A percentile compares a stretch with the other conserved stretches of the same genome.
Conservation (phyloP, 2,888 invertebrate species). For the Euplexia lucipara region DNA sequence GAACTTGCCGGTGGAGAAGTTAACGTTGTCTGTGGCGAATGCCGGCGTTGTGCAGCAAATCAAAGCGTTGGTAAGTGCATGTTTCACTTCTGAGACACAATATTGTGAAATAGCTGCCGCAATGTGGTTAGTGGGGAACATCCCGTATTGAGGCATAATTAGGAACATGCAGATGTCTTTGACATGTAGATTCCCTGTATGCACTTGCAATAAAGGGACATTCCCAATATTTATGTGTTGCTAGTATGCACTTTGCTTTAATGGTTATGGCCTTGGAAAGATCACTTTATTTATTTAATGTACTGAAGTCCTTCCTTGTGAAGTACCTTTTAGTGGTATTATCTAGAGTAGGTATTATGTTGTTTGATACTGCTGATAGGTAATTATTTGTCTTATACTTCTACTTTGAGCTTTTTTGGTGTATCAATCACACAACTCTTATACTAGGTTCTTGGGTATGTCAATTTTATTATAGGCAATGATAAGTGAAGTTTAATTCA, state of each 20-base stretch:
- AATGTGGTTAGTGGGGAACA: conserved; percentile 32
- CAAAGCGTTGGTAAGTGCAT: conserved; percentile 92
- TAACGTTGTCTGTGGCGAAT: conserved; percentile 83
- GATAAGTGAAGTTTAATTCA: no score
- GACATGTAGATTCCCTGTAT: conserved; percentile 1
- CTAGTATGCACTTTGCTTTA: neutral
- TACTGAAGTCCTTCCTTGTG: neutral
- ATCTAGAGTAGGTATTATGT: neutral
- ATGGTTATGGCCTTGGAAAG: conserved; percentile 35
- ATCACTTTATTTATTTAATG: neutral
- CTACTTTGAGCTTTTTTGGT: no score
- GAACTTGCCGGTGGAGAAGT: conserved; percentile 89
- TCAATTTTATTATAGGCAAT: no score
- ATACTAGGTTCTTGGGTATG: no score
- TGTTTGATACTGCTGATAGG: no score
- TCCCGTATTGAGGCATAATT: conserved; percentile 8
- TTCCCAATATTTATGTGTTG: conserved; percentile 8
- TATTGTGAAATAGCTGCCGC: conserved; percentile 40
- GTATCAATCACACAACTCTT: no score
- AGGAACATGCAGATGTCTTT: neutral
- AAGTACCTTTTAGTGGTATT: neutral
- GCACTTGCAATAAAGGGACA: conserved; percentile 15
- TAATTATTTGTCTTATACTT: no score
- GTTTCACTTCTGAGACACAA: conserved; percentile 40
- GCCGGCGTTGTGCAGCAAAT: conserved; percentile 90